Percentiles rank a stretch among this genome's conserved stretches.
Evolutionary conservation across 2,888 invertebrate species (phyloP).

Genomic region (Beris chalybata): DNA sequence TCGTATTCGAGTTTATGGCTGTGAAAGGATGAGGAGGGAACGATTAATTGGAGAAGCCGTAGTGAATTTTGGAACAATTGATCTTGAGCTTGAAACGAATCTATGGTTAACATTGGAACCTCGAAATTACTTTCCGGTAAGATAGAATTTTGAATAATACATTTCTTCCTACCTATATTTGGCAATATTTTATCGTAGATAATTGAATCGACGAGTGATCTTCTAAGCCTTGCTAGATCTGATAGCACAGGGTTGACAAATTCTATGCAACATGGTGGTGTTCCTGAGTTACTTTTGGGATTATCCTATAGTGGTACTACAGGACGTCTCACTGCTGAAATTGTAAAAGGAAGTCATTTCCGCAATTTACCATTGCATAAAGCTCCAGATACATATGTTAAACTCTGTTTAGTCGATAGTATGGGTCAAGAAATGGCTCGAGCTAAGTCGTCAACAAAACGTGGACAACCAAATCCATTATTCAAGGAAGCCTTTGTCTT

Average conservation of each 20-base stretch:
- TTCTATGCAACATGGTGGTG: conserved; percentile 86
- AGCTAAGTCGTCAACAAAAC: conserved; percentile 87
- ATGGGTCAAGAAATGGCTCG: conserved; percentile 91
- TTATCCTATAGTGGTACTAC: conserved; percentile 92
- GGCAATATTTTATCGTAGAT: conserved; percentile 53
- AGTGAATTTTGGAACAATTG: conserved; percentile 86
- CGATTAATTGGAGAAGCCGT: conserved; percentile 88
- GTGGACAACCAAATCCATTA: conserved; percentile 93
- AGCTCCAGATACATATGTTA: conserved; percentile 92
- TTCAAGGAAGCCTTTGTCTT: conserved; percentile 96
- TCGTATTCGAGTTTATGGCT: conserved; percentile 86
- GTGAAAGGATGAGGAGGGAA: conserved; percentile 90
- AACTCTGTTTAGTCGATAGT: conserved; percentile 87
- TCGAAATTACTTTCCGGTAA: conserved; percentile 63
- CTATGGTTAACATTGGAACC: conserved; percentile 86
- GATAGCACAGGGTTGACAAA: conserved; percentile 94
- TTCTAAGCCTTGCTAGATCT: conserved; percentile 81
- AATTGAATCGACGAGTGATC: conserved; percentile 63
- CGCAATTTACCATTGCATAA: conserved; percentile 76
- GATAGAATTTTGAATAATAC: conserved; percentile 32
- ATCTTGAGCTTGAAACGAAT: conserved; percentile 86
- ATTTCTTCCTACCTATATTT: neutral
- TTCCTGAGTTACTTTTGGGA: conserved; percentile 86
- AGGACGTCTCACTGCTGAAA: conserved; percentile 89
- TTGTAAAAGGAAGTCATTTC: conserved; percentile 68